Conservation (phyloP, 2,113 vertebrate genomes). For the Eulemur rufifrons region DNA sequence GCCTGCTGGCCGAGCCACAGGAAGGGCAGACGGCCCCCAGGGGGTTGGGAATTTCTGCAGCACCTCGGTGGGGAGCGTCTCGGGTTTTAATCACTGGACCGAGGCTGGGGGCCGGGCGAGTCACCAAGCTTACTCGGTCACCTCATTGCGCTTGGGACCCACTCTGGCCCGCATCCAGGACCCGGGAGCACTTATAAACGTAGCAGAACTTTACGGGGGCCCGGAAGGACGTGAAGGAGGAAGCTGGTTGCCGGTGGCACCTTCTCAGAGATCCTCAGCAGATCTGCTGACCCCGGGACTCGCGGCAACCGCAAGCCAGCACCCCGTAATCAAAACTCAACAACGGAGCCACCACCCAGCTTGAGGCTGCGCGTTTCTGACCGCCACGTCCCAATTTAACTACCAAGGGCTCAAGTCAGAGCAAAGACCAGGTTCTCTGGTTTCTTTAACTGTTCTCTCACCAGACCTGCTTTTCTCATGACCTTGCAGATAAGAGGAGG, state of each 20-base stretch:
- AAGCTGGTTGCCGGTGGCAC: neutral
- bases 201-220: rapidly evolving
- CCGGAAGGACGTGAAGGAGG: neutral
- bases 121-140: neutral
- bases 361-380: neutral
- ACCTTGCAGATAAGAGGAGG: neutral
- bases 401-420: neutral
- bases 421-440: neutral
- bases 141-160: neutral
- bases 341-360: constrained; percentile 58
- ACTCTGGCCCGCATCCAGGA: neutral
- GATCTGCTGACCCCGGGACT: constrained; percentile 69
- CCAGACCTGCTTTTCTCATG: neutral
- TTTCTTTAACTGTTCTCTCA: constrained; percentile 54
- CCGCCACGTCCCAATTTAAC: constrained; percentile 52
- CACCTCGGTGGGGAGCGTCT: neutral
- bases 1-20: neutral
- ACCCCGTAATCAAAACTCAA: constrained; percentile 72
- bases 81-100: neutral
- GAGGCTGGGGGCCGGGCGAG: neutral
- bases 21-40: neutral
- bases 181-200: rapidly evolving
- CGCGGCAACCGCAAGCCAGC: neutral
- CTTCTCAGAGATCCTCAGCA: neutral
- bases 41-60: constrained; percentile 21